Evolutionary conservation across 2,888 invertebrate species (phyloP), one percentile per base, ranked within the genome.

Genomic region (Sylvicola fuscatus): DNA sequence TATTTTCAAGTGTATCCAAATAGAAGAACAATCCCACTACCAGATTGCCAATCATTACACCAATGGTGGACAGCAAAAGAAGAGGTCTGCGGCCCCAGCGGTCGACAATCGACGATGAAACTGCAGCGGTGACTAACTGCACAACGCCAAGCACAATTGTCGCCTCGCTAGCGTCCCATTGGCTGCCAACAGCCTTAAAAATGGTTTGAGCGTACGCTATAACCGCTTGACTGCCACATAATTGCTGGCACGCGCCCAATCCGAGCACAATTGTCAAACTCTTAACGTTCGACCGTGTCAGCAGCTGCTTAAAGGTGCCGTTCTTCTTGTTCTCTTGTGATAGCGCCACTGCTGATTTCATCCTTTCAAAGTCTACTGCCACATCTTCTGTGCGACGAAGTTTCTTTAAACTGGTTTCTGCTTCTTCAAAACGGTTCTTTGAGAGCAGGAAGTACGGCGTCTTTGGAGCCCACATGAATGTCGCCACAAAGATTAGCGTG

Each of bases 401-500:
- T 49, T 62, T 65, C 43, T 61, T 58, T 38, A 79, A 58, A 12
- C 72, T 62, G 40, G 61, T 51, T 42, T 65, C 60, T 3, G 73
- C 73, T 45, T 65, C 64, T 39, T 62, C 58, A 38, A 60, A 62
- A 41, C 64, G 59, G 44, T 63, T 64, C 41, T 62, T 64, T 46
- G 62, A 61, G 40, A 66, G 52, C 44, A 65, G 61, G 50, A 62
- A 68, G 44, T 70, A 64, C 12, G 75, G 74, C 42, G 72, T 69
- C 58, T 79, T 78, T n/a, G 78, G 78, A 50, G 76, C 61, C 48
- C 66, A 66, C 27, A 66, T 52, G 50, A 73, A 67, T 13, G 62
- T 54, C 12, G 68, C 37, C 16, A 71, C 52, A 46, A 70, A 68
- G 27, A 66, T 44, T 27, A 70, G 51, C 10, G 72, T 68, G 37